phyloP scores from a whole-genome alignment of 2,113 vertebrate genomes.

The Sinocyclocheilus anshuiensis region DNA sequence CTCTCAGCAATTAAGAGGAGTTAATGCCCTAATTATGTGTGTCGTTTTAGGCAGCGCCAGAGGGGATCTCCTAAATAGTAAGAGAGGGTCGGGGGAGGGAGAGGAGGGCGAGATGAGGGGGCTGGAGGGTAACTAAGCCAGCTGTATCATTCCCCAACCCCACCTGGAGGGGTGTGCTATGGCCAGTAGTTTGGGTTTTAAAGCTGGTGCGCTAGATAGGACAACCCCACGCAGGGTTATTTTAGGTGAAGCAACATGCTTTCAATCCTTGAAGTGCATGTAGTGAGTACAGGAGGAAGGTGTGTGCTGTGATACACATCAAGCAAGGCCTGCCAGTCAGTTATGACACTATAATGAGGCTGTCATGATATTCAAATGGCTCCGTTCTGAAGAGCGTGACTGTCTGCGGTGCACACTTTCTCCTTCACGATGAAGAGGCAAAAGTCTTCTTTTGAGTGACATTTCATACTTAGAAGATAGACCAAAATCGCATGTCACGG shows the following conservation, averaged over 20 bases:
- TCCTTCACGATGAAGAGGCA: slow-evolving; percentile 12
- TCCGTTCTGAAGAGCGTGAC: slow-evolving; percentile 81
- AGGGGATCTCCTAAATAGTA: slow-evolving; percentile 58
- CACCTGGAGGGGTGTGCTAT: slow-evolving; percentile 34
- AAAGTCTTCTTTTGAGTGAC: slow-evolving; percentile 3
- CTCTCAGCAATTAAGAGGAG: slow-evolving; percentile 58
- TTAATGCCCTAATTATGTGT: slow-evolving; percentile 64
- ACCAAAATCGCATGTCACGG: neutral
- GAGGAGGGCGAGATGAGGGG: neutral
- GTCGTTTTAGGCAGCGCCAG: slow-evolving; percentile 59
- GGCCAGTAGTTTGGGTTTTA: slow-evolving; percentile 35
- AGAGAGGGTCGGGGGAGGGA: slow-evolving; percentile 25
- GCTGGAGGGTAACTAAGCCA: slow-evolving; percentile 27
- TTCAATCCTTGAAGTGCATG: neutral
- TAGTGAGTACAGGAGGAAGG: slow-evolving; percentile 37
- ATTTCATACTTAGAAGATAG: neutral
- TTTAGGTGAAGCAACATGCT: slow-evolving; percentile 24
- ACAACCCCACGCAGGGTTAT: neutral
- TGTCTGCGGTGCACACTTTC: slow-evolving; percentile 70
- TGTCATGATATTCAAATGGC: slow-evolving; percentile 88
- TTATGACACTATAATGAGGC: slow-evolving; percentile 87
- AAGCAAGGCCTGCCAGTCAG: slow-evolving; percentile 78
- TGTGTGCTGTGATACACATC: slow-evolving; percentile 77
- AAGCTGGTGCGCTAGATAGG: neutral
- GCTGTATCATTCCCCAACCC: slow-evolving; percentile 42